These are phyloP conservation scores for Eumaeus atala DNA, from an alignment of 1,140 invertebrate species.

Conservation along the genomic window DNA sequence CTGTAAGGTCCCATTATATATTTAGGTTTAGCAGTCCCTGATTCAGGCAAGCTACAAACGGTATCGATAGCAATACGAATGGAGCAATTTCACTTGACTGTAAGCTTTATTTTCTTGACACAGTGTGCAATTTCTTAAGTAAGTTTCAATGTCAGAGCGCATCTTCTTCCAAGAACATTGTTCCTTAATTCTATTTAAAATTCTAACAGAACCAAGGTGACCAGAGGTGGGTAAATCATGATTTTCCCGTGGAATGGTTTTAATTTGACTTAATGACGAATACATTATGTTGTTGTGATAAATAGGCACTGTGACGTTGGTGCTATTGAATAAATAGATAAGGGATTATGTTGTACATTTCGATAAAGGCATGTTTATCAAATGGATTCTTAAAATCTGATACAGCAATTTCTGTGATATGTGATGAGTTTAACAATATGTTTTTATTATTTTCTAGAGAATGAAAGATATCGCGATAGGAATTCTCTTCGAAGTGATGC, in stretches of 20 bases:
- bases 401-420: not conserved
- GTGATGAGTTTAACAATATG: not conserved
- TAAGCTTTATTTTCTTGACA: slow-evolving; percentile 29
- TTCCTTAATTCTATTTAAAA: slow-evolving; percentile 25
- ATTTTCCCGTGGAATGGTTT: slow-evolving; percentile 24
- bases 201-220: slow-evolving; percentile 19
- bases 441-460: slow-evolving; percentile 4
- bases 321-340: slow-evolving; percentile 25
- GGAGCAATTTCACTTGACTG: slow-evolving; percentile 19
- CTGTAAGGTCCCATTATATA: slow-evolving; percentile 27
- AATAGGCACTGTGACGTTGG: not conserved
- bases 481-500: not conserved
- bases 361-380: slow-evolving; percentile 18
- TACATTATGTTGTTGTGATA: slow-evolving; percentile 25
- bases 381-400: slow-evolving; percentile 28
- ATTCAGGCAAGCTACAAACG: slow-evolving; percentile 26
- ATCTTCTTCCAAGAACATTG: slow-evolving; percentile 27
- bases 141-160: slow-evolving; percentile 27
- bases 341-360: slow-evolving; percentile 25
- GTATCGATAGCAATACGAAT: slow-evolving; percentile 22
- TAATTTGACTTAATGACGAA: slow-evolving; percentile 20
- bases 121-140: slow-evolving; percentile 23
- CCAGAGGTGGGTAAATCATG: slow-evolving; percentile 10
- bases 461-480: not conserved
- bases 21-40: slow-evolving; percentile 13